Percentiles rank a stretch among this genome's conserved stretches.
Conservation (phyloP, 2,113 vertebrate species). For the Rhynchomys soricoides region DNA sequence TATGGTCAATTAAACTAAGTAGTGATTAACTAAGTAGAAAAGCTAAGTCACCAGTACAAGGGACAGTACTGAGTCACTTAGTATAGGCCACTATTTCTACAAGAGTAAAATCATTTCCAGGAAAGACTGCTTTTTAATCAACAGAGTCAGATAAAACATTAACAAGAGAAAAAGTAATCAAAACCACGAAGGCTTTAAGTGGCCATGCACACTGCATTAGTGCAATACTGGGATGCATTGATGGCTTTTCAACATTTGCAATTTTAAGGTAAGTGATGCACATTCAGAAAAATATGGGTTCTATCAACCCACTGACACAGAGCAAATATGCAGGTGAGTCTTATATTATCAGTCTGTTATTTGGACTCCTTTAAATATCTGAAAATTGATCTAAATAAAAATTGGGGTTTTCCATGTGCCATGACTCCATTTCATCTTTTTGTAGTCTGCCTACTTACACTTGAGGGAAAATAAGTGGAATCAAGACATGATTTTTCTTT, state of each 20-base stretch:
- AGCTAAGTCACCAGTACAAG: background rate
- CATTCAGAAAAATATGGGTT: background rate
- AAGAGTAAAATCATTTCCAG: background rate
- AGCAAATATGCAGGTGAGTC: background rate
- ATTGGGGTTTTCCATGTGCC: slow-evolving; percentile 23
- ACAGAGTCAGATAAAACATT: background rate
- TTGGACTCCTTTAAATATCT: slow-evolving; percentile 31
- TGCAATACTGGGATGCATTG: background rate
- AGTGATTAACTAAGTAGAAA: background rate
- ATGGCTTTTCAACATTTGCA: background rate
- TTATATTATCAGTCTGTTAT: background rate
- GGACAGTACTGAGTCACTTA: background rate
- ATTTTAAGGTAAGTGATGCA: background rate
- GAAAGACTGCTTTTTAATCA: background rate
- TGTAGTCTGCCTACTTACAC: slow-evolving; percentile 37
- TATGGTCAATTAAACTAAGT: background rate
- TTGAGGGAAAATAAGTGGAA: slow-evolving; percentile 64
- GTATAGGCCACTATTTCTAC: background rate
- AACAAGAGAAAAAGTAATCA: background rate
- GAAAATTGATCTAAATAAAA: slow-evolving; percentile 59
- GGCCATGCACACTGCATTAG: background rate
- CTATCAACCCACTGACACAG: background rate
- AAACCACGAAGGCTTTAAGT: background rate
- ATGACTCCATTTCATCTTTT: slow-evolving; percentile 27
- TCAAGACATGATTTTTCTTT: slow-evolving; percentile 64